phyloP scores from a whole-genome alignment of 2,888 invertebrate genomes.

The Diarsia rubi region DNA sequence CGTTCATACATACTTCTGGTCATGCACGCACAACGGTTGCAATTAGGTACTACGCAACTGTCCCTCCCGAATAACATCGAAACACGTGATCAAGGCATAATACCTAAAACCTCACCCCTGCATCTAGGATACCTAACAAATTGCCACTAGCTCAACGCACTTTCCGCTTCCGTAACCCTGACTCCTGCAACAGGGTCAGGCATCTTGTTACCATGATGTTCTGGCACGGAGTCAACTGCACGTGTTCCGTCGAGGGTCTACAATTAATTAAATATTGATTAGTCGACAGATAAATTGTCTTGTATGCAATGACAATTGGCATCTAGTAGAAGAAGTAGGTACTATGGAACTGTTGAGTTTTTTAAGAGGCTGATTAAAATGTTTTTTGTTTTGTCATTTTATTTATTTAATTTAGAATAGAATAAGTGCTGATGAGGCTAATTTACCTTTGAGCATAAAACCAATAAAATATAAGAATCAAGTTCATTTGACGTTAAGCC shows the following conservation, averaged over 20 bases:
- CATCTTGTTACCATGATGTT: constrained; percentile 43
- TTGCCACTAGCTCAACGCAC: constrained; percentile 27
- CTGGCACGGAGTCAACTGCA: constrained; percentile 60
- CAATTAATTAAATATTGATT: constrained; percentile 54
- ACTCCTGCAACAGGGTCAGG: constrained; percentile 45
- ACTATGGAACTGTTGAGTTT: neutral
- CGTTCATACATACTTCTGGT: no score
- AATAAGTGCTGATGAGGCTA: no score
- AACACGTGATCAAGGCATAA: neutral
- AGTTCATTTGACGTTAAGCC: no score
- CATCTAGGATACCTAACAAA: neutral
- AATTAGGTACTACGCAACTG: no score
- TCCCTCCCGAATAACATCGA: no score
- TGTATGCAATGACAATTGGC: constrained; percentile 53
- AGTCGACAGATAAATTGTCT: constrained; percentile 52
- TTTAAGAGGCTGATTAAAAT: constrained; percentile 32
- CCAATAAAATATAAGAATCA: no score
- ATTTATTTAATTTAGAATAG: no score
- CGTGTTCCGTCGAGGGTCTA: constrained; percentile 33
- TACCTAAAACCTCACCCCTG: neutral
- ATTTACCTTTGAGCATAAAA: no score
- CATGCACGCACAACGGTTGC: no score
- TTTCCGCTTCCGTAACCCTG: constrained; percentile 40
- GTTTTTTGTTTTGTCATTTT: constrained; percentile 41
- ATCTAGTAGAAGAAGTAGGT: neutral